Conservation (phyloP, 2,888 invertebrate species). For the Drosophila peninsularis region DNA sequence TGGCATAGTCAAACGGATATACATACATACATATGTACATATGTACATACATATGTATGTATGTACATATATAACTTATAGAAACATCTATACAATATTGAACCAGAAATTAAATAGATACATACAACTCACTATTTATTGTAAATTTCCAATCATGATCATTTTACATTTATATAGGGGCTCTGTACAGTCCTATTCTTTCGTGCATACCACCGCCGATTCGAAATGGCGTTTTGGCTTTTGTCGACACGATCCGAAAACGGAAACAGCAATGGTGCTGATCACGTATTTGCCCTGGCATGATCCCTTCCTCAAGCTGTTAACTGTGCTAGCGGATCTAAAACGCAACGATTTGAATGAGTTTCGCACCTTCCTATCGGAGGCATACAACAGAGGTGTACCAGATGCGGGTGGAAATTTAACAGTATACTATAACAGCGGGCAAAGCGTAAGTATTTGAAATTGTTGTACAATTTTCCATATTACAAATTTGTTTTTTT, state of each 20-base stretch:
- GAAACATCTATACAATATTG: neutral
- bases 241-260: conserved; percentile 96
- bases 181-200: conserved; percentile 97
- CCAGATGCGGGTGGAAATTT: conserved; percentile 89
- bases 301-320: conserved; percentile 91
- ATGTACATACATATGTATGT: too few species aligned
- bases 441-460: conserved; percentile 86
- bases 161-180: conserved; percentile 86
- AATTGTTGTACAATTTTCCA: neutral
- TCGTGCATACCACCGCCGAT: conserved; percentile 97
- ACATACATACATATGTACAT: too few species aligned
- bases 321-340: conserved; percentile 82
- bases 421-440: conserved; percentile 87
- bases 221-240: conserved; percentile 99
- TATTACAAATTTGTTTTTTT: conserved; percentile 46
- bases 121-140: neutral
- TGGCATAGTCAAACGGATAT: conserved; percentile 40
- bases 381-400: conserved; percentile 88
- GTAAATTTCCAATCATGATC: neutral
- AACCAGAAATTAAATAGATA: neutral
- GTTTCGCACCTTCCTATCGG: conserved; percentile 86
- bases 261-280: conserved; percentile 93
- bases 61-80: neutral
- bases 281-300: conserved; percentile 98
- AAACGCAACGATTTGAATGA: conserved; percentile 77